A percentile compares a stretch with the other conserved stretches of the same genome.
These are phyloP conservation scores for Thaumatotibia leucotreta DNA, from an alignment of 1,140 invertebrate genomes.

Conservation along the genomic window DNA sequence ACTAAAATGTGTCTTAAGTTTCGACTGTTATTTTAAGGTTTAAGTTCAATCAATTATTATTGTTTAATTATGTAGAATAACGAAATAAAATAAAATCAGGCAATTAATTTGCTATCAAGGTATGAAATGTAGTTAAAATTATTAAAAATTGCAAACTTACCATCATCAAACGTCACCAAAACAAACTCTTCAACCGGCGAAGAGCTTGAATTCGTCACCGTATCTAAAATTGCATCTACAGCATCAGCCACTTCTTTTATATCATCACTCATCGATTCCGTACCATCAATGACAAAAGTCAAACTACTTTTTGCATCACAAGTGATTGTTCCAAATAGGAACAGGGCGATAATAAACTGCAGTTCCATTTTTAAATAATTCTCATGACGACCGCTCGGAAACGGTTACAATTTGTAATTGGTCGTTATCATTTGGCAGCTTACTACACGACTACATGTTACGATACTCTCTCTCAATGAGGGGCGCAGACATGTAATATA, in stretches of 20 bases:
- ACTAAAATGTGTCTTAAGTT: no score
- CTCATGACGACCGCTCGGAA: neutral
- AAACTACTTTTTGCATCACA: constrained; percentile 3
- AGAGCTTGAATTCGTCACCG: neutral
- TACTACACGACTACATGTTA: neutral
- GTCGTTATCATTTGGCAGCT: neutral
- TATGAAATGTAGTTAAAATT: no score
- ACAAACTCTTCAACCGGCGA: neutral
- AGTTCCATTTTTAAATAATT: neutral
- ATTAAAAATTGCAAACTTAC: neutral
- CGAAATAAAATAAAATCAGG: no score
- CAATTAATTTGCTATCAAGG: no score
- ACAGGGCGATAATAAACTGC: neutral
- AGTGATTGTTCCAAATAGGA: neutral
- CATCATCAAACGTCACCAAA: neutral
- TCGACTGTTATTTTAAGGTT: no score
- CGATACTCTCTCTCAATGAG: neutral
- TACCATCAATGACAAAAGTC: neutral
- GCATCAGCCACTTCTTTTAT: neutral
- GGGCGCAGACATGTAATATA: neutral
- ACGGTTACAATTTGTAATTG: neutral
- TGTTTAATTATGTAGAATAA: no score
- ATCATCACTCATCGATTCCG: neutral
- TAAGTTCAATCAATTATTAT: no score
- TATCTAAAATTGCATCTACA: neutral